phyloP scores from a whole-genome alignment of 2,888 invertebrate genomes.

The Leptopilina drosophilae region DNA sequence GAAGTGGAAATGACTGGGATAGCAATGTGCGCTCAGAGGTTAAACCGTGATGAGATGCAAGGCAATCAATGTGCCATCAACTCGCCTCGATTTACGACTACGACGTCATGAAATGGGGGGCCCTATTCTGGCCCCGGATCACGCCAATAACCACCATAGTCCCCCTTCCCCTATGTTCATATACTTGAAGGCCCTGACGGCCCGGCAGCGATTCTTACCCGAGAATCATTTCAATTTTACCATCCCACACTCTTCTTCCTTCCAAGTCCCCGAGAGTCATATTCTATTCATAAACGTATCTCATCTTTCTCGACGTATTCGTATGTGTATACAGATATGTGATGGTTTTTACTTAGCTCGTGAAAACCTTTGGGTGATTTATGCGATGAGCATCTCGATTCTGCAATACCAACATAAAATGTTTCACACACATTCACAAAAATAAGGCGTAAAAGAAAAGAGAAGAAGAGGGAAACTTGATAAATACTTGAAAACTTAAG shows the following conservation, averaged over 20 bases:
- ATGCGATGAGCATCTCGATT: conserved; percentile 50
- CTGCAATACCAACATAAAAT: conserved; percentile 17
- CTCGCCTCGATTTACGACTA: conserved; percentile 74
- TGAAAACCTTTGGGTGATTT: conserved; percentile 58
- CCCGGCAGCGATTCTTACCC: conserved; percentile 65
- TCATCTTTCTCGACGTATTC: conserved; percentile 56
- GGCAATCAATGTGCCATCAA: conserved; percentile 76
- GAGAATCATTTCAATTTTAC: conserved; percentile 75
- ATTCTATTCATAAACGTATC: conserved; percentile 58
- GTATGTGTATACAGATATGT: background rate
- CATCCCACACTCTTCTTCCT: conserved; percentile 54
- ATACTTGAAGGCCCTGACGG: conserved; percentile 53
- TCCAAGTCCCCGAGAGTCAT: conserved; percentile 55
- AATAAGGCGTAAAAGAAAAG: background rate
- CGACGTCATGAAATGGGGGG: conserved; percentile 66
- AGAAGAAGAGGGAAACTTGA: background rate
- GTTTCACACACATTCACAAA: background rate
- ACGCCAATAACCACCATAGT: too few species aligned
- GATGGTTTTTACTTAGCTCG: conserved; percentile 51
- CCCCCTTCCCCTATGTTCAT: too few species aligned
- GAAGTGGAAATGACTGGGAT: conserved; percentile 48
- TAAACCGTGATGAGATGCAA: conserved; percentile 70
- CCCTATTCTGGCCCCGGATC: conserved; percentile 51
- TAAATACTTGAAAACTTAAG: conserved; percentile 24
- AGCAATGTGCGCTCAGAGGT: conserved; percentile 50